phyloP scores from a whole-genome alignment of 2,113 vertebrate genomes.

The Sapajus apella region DNA sequence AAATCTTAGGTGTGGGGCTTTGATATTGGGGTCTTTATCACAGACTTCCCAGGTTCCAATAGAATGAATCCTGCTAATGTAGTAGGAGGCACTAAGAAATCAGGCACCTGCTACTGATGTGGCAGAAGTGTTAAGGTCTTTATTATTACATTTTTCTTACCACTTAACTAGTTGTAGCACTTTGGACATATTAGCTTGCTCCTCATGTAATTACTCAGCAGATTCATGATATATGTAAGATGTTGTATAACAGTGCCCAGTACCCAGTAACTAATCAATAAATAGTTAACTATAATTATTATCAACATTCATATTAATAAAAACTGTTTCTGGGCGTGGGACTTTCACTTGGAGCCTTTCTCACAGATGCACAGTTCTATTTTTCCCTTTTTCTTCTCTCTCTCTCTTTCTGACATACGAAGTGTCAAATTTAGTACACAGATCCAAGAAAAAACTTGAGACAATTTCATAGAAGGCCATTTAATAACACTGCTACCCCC shows the following conservation, averaged over 20 bases:
- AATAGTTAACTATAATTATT: background rate
- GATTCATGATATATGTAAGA: background rate
- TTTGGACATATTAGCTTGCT: background rate
- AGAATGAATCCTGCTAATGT: background rate
- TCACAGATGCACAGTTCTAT: background rate
- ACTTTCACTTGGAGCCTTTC: background rate
- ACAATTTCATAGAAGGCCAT: background rate
- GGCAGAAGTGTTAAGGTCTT: background rate
- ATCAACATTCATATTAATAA: background rate
- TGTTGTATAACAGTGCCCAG: background rate
- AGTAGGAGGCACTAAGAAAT: background rate
- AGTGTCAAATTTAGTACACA: conserved; percentile 37
- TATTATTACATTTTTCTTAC: background rate
- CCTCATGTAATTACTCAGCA: background rate
- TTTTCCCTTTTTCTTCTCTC: background rate
- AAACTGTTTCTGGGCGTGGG: background rate
- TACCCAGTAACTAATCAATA: background rate
- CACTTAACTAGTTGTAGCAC: background rate
- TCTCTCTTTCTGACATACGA: background rate
- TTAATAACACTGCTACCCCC: background rate
- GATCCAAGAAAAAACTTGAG: background rate
- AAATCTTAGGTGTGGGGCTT: background rate
- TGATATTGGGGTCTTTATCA: background rate
- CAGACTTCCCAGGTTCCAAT: too few relatives aligned
- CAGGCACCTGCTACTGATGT: background rate